A percentile compares a stretch with the other conserved stretches of the same genome.
Evolutionary conservation across 2,888 invertebrate species (phyloP).

Genomic region (Polyommatus icarus): DNA sequence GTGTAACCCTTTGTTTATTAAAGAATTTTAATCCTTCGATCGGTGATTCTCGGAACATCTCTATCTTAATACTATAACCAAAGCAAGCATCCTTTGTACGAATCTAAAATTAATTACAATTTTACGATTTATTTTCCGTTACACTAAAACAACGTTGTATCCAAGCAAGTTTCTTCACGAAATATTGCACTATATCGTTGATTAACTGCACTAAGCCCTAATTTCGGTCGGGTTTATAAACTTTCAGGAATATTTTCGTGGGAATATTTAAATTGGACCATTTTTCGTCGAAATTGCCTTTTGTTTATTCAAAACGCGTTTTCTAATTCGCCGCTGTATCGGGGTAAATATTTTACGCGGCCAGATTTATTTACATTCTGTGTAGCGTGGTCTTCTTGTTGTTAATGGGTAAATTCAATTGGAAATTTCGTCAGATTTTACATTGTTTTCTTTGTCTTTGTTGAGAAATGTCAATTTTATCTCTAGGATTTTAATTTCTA

Average conservation of each 20-base stretch:
- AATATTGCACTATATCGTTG: neutral
- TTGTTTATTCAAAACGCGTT: slow-evolving; percentile 30
- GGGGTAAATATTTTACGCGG: slow-evolving; percentile 26
- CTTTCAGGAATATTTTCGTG: neutral
- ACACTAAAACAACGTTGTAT: neutral
- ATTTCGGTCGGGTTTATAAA: slow-evolving; percentile 12
- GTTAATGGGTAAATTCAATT: slow-evolving; percentile 16
- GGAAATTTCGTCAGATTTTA: neutral
- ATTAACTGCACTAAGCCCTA: slow-evolving; percentile 8
- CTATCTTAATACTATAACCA: too few species aligned
- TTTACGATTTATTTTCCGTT: neutral
- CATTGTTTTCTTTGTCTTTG: neutral
- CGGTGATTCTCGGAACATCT: too few species aligned
- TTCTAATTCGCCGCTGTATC: slow-evolving; percentile 29
- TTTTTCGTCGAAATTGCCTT: slow-evolving; percentile 30
- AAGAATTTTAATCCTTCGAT: too few species aligned
- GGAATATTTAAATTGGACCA: slow-evolving; percentile 24
- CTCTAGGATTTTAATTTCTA: neutral
- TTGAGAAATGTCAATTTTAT: neutral
- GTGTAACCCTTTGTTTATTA: too few species aligned
- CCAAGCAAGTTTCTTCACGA: neutral
- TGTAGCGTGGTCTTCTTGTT: slow-evolving; percentile 14
- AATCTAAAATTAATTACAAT: neutral
- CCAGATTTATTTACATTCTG: slow-evolving; percentile 17
- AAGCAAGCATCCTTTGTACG: neutral